Base-by-base conservation (phyloP, 2,797 vertebrate species). In the Iguana delicatissima region DNA sequence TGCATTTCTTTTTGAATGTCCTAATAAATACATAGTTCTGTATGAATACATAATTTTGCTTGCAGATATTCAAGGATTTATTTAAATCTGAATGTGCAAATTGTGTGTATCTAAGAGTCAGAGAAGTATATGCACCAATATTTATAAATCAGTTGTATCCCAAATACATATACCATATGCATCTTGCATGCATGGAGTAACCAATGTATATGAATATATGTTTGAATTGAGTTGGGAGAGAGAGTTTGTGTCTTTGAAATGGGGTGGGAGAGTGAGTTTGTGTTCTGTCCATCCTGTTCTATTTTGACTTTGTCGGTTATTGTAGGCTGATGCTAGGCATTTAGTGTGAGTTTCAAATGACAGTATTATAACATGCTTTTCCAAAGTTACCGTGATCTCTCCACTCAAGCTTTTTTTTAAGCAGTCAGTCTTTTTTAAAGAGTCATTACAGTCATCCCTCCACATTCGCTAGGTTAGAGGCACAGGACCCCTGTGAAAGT, bases 1-100 rank as follows among this genome's bases (percentile, higher is more conserved):
- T 82, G 55, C 85, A 83, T 90, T 14, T 52, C 50, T 77, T 86
- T 87, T 72, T 76, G n/a, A 90, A 74, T 35, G 29, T 18, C 62
- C 77, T 22, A 57, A 14, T 86, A 82, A 73, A 59, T 52, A 80
- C 64, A 32, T 42, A n/a, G 7, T 76, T 76, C 46, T 85, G 55
- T 59, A 29, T 59, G 84, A 82, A 81, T 73, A 29, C 20, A 20
- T 82, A 80, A 26, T 72, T 90, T 85, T 90, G 20, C 6, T 85
- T 90, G 29, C 1, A 77, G 0, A 55, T 79, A 69, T 83, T 89
- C 35, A 69, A 85, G 74, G 77, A 85, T 46, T 57, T 52, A 76
- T 32, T 86, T 82, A 72, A 82, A 38, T 81, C 22, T 59, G 64
- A 81, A 74, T 50, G 79, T 62, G 38, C 38, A 69, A 86, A 86